Conservation (phyloP, 2,888 invertebrate species). For the Protonemura montana region DNA sequence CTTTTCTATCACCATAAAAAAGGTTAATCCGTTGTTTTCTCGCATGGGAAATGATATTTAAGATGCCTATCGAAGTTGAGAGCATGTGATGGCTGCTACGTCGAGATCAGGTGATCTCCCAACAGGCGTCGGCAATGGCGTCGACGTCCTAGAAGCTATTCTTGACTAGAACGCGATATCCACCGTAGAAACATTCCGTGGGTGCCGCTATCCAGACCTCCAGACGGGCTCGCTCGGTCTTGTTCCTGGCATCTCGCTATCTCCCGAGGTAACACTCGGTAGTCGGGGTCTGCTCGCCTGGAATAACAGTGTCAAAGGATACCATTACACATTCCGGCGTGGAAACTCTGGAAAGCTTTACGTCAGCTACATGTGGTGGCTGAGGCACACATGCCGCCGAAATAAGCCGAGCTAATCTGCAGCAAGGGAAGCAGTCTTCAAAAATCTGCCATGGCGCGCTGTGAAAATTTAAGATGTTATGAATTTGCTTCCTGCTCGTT, state of each 20-base stretch:
- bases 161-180: not conserved
- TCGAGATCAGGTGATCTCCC: not conserved
- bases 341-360: not conserved
- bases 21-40: slow-evolving; percentile 1
- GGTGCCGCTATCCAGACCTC: not conserved
- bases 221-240: not conserved
- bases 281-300: slow-evolving; percentile 8
- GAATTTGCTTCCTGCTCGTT: not conserved
- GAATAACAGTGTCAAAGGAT: slow-evolving; percentile 45
- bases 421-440: not conserved
- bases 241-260: slow-evolving; percentile 33
- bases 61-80: slow-evolving; percentile 18
- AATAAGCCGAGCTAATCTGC: not conserved
- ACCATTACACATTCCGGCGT: slow-evolving; percentile 44
- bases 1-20: slow-evolving; percentile 5
- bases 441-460: not conserved
- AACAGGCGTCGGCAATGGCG: not conserved
- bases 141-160: not conserved
- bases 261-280: slow-evolving; percentile 3
- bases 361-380: not conserved
- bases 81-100: slow-evolving; percentile 7
- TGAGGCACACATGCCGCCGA: not conserved
- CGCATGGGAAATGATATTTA: slow-evolving; percentile 20
- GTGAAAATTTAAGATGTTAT: not conserved
- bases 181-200: not conserved